Evolutionary conservation across 1,140 invertebrate species (phyloP).

Genomic region (Cyclina sinensis): DNA sequence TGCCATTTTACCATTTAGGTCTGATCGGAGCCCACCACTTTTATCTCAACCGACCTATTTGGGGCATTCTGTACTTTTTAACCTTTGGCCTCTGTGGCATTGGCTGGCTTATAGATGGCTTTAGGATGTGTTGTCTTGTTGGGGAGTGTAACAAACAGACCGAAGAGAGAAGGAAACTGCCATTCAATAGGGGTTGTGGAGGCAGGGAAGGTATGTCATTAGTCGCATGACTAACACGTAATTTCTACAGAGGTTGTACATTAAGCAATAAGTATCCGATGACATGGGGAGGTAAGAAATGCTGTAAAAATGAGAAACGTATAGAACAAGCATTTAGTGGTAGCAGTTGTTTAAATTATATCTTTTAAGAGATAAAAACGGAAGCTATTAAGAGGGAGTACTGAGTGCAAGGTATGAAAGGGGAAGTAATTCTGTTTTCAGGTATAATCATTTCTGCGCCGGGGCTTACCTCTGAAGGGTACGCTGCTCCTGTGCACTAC

Average conservation of each 20-base stretch:
- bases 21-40: constrained; percentile 67
- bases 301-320: too few species aligned
- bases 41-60: constrained; percentile 74
- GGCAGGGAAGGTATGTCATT: constrained; percentile 9
- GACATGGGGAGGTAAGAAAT: too few species aligned
- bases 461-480: constrained; percentile 22
- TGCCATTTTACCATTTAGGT: constrained; percentile 23
- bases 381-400: too few species aligned
- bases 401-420: background rate
- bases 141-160: constrained; percentile 40
- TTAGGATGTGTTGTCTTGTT: constrained; percentile 62
- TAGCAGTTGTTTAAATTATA: too few species aligned
- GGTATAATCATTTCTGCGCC: background rate
- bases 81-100: constrained; percentile 78
- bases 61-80: constrained; percentile 79
- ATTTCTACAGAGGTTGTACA: too few species aligned
- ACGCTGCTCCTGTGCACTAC: constrained; percentile 3
- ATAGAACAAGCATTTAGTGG: too few species aligned
- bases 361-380: too few species aligned
- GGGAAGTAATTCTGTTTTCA: background rate
- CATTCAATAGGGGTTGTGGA: background rate
- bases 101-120: constrained; percentile 80
- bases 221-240: too few species aligned
- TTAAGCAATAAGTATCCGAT: too few species aligned
- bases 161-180: constrained; percentile 27